Evolutionary conservation across 2,113 vertebrate species (phyloP).

Genomic region (Chauna torquata): DNA sequence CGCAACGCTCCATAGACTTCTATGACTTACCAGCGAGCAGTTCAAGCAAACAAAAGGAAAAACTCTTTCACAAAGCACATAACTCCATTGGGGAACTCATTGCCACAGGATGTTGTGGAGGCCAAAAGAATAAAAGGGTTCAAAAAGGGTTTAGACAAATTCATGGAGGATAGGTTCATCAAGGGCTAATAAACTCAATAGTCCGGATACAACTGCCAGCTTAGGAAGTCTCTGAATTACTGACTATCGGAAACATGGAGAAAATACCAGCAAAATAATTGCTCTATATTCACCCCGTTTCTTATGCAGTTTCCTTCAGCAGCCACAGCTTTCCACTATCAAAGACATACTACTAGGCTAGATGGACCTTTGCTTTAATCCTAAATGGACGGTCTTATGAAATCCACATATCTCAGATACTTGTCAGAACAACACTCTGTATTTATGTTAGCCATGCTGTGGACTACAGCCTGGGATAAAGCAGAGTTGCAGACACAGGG

Average conservation of each 20-base stretch:
- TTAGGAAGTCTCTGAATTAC: background rate
- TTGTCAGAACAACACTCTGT: background rate
- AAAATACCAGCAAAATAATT: background rate
- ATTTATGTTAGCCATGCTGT: background rate
- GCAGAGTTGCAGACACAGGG: background rate
- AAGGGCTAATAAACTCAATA: background rate
- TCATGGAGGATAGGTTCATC: background rate
- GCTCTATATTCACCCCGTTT: background rate
- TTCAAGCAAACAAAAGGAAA: background rate
- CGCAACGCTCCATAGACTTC: background rate
- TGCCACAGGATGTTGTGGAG: background rate
- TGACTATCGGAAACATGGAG: background rate
- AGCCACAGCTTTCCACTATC: background rate
- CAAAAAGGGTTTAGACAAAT: background rate
- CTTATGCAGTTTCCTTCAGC: background rate
- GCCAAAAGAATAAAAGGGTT: background rate
- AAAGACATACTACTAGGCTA: background rate
- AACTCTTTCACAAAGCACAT: background rate
- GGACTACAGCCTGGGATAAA: background rate
- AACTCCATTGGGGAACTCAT: background rate
- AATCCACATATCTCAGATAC: background rate
- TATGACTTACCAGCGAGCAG: background rate
- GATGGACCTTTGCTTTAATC: background rate
- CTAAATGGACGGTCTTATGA: accelerated
- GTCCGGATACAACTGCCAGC: background rate